These are phyloP conservation scores for Syrmaticus mikado DNA, from an alignment of 2,113 vertebrate species.

Conservation along the genomic window DNA sequence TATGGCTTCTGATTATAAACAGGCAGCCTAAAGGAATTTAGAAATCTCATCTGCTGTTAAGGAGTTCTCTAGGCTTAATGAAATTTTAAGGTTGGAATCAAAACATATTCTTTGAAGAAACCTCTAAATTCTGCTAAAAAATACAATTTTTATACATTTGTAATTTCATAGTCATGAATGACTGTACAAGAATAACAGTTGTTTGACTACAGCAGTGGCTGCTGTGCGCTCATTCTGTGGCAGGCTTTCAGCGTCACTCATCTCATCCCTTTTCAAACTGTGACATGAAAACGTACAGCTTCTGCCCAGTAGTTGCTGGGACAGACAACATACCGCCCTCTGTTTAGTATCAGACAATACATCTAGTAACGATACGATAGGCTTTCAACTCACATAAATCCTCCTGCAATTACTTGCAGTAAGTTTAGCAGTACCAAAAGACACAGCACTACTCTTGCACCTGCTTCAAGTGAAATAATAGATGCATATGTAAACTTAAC, in stretches of 20 bases:
- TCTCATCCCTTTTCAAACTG: background rate
- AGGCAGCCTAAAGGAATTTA: background rate
- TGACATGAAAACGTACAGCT: background rate
- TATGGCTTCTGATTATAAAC: background rate
- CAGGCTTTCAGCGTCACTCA: background rate
- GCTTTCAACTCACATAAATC: background rate
- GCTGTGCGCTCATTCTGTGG: fast-evolving
- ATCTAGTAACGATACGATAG: background rate
- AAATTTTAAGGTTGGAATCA: background rate
- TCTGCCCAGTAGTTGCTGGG: background rate
- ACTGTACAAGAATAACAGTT: background rate
- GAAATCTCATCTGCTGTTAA: background rate
- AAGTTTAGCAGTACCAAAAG: background rate
- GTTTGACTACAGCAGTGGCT: background rate
- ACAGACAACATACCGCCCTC: background rate
- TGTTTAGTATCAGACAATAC: background rate
- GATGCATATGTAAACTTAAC: too few species aligned
- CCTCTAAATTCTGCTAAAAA: background rate
- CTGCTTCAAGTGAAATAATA: background rate
- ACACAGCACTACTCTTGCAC: background rate
- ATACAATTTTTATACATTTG: background rate
- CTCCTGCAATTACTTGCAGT: background rate
- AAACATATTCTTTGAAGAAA: background rate
- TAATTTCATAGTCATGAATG: background rate
- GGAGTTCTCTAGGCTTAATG: background rate